These are phyloP conservation scores for Notamacropus eugenii DNA, from an alignment of 2,797 vertebrate genomes.

Conservation along the genomic window DNA sequence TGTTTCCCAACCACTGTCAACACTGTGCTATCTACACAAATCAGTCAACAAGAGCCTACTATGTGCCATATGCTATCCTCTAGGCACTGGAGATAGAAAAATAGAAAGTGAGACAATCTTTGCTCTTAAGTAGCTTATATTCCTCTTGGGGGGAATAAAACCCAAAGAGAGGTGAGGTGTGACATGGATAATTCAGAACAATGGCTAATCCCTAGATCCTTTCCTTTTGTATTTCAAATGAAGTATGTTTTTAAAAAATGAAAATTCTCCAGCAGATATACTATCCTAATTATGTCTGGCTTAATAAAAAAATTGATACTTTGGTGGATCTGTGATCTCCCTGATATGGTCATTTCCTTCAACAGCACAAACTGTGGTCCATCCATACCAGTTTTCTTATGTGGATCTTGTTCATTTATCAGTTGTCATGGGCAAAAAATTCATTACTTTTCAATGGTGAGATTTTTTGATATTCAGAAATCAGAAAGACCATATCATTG, in stretches of 20 bases:
- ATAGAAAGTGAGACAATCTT: neutral
- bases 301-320: slow-evolving; percentile 39
- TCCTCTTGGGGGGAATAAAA: neutral
- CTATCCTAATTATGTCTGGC: slow-evolving; percentile 62
- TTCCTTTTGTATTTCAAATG: slow-evolving; percentile 45
- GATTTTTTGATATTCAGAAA: neutral
- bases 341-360: neutral
- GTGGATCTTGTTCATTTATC: neutral
- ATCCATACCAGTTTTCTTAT: neutral
- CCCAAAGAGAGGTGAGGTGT: neutral
- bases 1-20: neutral
- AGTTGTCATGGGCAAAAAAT: neutral
- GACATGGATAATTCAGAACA: slow-evolving; percentile 38
- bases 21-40: neutral
- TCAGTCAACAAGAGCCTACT: neutral
- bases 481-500: neutral
- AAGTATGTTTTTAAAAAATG: slow-evolving; percentile 35
- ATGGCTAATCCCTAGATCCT: slow-evolving; percentile 46
- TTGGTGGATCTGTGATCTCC: neutral
- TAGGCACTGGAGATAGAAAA: neutral
- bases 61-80: neutral
- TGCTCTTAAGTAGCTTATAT: neutral
- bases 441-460: neutral
- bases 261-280: slow-evolving; percentile 42
- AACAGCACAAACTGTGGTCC: neutral